Evolutionary conservation across 2,888 invertebrate species (phyloP).

Genomic region (Reticulitermes lucifugus): DNA sequence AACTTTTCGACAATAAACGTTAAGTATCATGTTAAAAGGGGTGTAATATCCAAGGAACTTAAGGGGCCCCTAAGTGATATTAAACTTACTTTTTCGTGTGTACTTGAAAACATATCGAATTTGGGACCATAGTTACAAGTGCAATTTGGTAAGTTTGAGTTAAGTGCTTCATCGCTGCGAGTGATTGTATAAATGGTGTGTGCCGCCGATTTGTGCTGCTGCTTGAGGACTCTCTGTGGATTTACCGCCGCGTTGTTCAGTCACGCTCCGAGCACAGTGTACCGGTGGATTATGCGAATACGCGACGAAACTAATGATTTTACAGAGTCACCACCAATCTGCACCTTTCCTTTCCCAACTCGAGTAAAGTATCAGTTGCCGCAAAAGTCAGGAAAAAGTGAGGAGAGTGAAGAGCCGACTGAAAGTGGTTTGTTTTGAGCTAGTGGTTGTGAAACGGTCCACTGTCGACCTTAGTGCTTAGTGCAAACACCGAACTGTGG

Average conservation of each 20-base stretch:
- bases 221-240: neutral
- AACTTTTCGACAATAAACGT: slow-evolving; percentile 55
- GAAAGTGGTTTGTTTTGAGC: neutral
- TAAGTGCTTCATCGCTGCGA: neutral
- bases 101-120: slow-evolving; percentile 47
- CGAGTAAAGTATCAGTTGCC: neutral
- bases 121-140: slow-evolving; percentile 54
- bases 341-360: too few species aligned
- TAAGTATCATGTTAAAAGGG: slow-evolving; percentile 57
- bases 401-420: neutral
- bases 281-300: neutral
- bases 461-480: too few species aligned
- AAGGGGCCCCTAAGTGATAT: slow-evolving; percentile 55
- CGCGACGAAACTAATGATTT: neutral
- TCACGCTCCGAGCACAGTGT: neutral
- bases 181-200: neutral
- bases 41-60: slow-evolving; percentile 57
- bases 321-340: too few species aligned
- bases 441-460: neutral
- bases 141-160: slow-evolving; percentile 49
- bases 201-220: neutral
- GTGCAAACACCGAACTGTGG: neutral
- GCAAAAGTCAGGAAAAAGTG: neutral
- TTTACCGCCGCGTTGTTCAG: neutral
- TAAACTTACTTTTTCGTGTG: slow-evolving; percentile 39